These are phyloP conservation scores for Philhelius pedissequus DNA, from an alignment of 2,888 invertebrate genomes.

Conservation along the genomic window DNA sequence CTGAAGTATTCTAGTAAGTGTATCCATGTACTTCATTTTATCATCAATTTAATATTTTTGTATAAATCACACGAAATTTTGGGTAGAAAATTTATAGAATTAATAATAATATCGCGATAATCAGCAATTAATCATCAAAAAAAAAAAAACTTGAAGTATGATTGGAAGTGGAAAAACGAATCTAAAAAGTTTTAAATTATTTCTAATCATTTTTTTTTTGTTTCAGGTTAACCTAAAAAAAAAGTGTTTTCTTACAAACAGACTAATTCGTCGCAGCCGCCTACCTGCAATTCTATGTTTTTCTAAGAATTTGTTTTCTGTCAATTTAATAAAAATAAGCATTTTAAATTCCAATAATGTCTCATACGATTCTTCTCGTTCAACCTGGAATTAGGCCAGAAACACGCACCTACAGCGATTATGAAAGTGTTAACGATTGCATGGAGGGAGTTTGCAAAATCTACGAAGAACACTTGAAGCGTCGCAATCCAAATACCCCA, in stretches of 20 bases:
- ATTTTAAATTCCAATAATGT: slow-evolving; percentile 78
- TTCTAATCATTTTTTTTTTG: background rate
- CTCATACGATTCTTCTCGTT: slow-evolving; percentile 97
- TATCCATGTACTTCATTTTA: background rate
- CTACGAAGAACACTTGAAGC: slow-evolving; percentile 98
- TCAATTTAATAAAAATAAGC: background rate
- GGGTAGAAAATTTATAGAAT: too few relatives aligned
- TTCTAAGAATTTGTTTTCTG: slow-evolving; percentile 3
- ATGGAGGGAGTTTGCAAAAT: slow-evolving; percentile 99
- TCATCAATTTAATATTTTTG: background rate
- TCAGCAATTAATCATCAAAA: background rate
- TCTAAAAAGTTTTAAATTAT: background rate
- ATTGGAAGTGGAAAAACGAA: background rate
- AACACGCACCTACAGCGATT: slow-evolving; percentile 98
- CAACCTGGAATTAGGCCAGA: slow-evolving; percentile 96
- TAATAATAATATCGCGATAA: background rate
- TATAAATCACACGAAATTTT: background rate
- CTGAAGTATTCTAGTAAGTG: background rate
- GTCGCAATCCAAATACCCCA: slow-evolving; percentile 95
- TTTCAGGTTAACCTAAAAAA: slow-evolving; percentile 9
- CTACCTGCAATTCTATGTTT: background rate
- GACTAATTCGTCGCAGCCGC: background rate
- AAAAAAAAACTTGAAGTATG: background rate
- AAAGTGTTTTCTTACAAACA: background rate
- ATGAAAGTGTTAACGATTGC: slow-evolving; percentile 98